These are phyloP conservation scores for Eustalomyia histrio DNA, from an alignment of 2,888 invertebrate genomes.

Conservation along the genomic window DNA sequence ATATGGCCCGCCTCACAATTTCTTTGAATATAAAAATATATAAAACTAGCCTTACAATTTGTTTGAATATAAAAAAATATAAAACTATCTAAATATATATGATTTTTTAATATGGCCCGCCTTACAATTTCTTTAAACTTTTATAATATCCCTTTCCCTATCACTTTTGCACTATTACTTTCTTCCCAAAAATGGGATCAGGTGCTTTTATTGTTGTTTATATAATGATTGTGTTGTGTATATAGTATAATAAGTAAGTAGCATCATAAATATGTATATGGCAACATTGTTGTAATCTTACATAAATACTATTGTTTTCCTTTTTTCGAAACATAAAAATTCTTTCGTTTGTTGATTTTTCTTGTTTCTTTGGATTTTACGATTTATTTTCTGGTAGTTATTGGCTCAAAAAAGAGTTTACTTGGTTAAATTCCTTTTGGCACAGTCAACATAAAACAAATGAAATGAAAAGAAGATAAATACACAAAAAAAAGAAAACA, in stretches of 20 bases:
- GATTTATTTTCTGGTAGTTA: neutral
- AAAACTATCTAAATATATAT: no score
- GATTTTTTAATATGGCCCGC: neutral
- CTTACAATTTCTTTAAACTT: neutral
- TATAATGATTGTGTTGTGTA: slow-evolving; percentile 17
- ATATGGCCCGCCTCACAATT: no score
- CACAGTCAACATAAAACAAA: slow-evolving; percentile 11
- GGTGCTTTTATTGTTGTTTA: slow-evolving; percentile 45
- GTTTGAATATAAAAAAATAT: no score
- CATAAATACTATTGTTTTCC: slow-evolving; percentile 37
- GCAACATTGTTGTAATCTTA: slow-evolving; percentile 45
- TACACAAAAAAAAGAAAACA: neutral
- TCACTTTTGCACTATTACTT: neutral
- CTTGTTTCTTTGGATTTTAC: neutral
- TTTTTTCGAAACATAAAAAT: slow-evolving; percentile 14
- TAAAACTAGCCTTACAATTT: no score
- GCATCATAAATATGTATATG: slow-evolving; percentile 46
- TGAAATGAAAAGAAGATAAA: slow-evolving; percentile 12
- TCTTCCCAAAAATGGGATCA: neutral
- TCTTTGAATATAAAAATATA: no score
- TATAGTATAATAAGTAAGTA: slow-evolving; percentile 8
- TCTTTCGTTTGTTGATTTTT: slow-evolving; percentile 44
- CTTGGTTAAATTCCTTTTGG: slow-evolving; percentile 31
- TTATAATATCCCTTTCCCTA: neutral
- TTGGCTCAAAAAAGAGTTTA: slow-evolving; percentile 15